Percentiles rank a stretch among this genome's conserved stretches.
Evolutionary conservation across 2,888 invertebrate genomes (phyloP).

Genomic region (Zelleria hepariella): DNA sequence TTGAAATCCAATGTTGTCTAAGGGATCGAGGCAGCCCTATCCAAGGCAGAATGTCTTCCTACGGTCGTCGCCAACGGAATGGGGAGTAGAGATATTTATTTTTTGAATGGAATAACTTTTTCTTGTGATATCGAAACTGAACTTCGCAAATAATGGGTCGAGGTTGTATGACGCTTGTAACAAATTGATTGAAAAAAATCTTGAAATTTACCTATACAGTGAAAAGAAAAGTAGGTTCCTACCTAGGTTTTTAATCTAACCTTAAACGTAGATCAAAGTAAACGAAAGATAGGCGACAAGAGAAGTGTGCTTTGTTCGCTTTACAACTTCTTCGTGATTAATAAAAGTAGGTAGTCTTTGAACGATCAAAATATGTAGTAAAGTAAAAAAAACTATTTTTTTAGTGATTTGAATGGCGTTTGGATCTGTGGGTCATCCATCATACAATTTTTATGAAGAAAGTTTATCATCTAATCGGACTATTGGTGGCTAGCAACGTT

Average conservation of each 20-base stretch:
- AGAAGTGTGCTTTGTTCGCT: not conserved
- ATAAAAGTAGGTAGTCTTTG: not conserved
- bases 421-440: too few relatives aligned
- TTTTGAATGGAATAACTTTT: constrained; percentile 25
- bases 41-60: not conserved
- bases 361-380: not conserved
- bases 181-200: too few relatives aligned
- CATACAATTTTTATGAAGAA: too few relatives aligned
- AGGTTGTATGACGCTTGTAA: too few relatives aligned
- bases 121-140: constrained; percentile 9
- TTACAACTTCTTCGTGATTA: not conserved
- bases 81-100: constrained; percentile 26
- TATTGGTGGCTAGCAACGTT: too few relatives aligned
- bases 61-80: constrained; percentile 8
- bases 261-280: not conserved
- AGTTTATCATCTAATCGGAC: too few relatives aligned
- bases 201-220: too few relatives aligned
- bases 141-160: not conserved
- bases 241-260: not conserved
- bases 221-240: not conserved
- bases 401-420: too few relatives aligned
- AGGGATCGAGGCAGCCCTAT: not conserved
- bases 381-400: not conserved
- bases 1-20: not conserved
- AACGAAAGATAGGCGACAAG: not conserved